Conservation (phyloP, 2,888 invertebrate genomes). For the Boloria euphrosyne region DNA sequence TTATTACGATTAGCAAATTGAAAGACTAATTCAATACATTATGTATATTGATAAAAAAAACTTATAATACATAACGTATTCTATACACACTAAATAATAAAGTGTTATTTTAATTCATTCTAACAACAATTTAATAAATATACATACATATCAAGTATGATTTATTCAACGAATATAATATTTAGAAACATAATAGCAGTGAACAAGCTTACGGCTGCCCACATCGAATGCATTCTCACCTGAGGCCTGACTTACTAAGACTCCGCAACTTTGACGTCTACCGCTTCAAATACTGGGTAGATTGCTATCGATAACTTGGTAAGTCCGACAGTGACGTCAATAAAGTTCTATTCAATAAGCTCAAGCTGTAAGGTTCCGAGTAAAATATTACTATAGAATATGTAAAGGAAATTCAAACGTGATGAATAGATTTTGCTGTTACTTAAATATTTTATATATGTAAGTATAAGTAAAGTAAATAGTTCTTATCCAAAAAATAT, state of each 20-base stretch:
- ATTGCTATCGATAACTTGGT: conserved; percentile 61
- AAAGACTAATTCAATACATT: no score
- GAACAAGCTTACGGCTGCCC: conserved; percentile 27
- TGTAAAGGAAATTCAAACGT: conserved; percentile 4
- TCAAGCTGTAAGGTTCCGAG: conserved; percentile 4
- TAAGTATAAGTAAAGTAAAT: not conserved
- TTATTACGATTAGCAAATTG: no score
- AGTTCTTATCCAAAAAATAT: not conserved
- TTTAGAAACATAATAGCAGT: conserved; percentile 12
- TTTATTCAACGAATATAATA: conserved; percentile 1
- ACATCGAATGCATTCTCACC: conserved; percentile 78
- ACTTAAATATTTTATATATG: not conserved
- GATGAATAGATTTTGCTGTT: not conserved
- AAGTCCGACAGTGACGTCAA: conserved; percentile 44
- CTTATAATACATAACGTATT: no score
- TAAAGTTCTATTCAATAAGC: conserved; percentile 39
- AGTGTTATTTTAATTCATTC: no score
- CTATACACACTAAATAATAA: not conserved
- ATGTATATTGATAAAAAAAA: no score
- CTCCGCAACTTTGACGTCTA: conserved; percentile 77
- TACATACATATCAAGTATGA: not conserved
- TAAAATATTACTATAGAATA: conserved; percentile 1
- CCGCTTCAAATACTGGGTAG: conserved; percentile 60
- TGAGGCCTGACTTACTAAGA: conserved; percentile 77
- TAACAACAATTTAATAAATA: no score